These are phyloP conservation scores for Molossus molossus DNA, from an alignment of 2,797 vertebrate genomes.

Conservation along the genomic window DNA sequence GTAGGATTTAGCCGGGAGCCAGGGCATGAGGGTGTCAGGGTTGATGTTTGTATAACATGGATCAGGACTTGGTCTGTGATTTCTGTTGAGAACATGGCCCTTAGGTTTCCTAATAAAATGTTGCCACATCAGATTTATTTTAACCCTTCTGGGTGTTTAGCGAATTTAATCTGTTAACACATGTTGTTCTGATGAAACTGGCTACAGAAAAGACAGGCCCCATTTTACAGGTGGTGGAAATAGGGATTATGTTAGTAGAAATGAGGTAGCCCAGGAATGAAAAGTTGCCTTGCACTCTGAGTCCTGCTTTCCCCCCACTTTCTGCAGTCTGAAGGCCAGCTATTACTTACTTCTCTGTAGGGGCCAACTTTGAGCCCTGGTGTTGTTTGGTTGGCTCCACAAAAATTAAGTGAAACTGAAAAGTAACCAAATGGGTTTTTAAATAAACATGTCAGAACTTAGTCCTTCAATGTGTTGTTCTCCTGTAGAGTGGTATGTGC, in stretches of 20 bases:
- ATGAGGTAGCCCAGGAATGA: constrained; percentile 41
- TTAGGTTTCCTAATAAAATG: constrained; percentile 43
- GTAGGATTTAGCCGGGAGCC: constrained; percentile 50
- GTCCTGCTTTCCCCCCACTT: not conserved
- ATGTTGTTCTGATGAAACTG: constrained; percentile 55
- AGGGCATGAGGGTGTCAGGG: not conserved
- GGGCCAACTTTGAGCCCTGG: constrained; percentile 30
- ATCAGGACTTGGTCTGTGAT: constrained; percentile 41
- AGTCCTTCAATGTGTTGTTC: not conserved
- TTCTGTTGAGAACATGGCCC: constrained; percentile 51
- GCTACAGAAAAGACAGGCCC: not conserved
- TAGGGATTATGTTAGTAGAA: constrained; percentile 21
- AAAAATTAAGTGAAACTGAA: constrained; percentile 67
- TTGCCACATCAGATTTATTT: constrained; percentile 56
- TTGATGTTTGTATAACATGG: constrained; percentile 44
- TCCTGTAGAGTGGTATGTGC: constrained; percentile 45
- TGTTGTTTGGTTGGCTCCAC: constrained; percentile 49
- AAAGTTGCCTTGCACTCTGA: constrained; percentile 35
- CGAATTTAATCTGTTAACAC: constrained; percentile 57
- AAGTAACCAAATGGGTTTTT: constrained; percentile 56
- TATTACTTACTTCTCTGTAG: constrained; percentile 51
- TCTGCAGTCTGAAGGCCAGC: constrained; percentile 45
- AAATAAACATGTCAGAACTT: constrained; percentile 43
- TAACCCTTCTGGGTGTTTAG: constrained; percentile 6
- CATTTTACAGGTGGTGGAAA: constrained; percentile 57